Percentiles rank a stretch among this genome's conserved stretches.
phyloP scores from a whole-genome alignment of 2,888 invertebrate species.

The Julus scandinavius region DNA sequence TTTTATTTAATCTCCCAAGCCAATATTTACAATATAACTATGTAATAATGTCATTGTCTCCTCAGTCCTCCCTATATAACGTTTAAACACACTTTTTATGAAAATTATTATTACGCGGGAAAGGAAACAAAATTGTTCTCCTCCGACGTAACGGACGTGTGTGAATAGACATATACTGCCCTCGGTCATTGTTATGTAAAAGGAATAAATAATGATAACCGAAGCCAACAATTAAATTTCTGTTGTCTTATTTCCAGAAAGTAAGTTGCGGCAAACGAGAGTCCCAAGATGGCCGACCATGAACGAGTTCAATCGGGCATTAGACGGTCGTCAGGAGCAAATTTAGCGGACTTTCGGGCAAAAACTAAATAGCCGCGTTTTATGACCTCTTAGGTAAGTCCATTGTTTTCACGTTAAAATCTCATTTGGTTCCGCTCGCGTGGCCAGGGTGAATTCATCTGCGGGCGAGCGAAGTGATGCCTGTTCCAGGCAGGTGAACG shows the following conservation, averaged over 20 bases:
- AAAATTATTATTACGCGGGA: no score
- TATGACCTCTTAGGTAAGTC: constrained; percentile 7
- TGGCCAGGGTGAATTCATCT: constrained; percentile 4
- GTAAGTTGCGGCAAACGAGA: background rate
- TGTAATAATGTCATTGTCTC: no score
- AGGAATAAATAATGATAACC: no score
- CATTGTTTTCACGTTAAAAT: background rate
- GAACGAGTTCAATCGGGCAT: background rate
- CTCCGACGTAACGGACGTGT: no score
- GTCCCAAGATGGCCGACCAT: background rate
- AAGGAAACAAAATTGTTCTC: no score
- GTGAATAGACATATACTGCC: no score
- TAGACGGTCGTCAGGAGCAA: background rate
- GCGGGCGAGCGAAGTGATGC: constrained; percentile 2
- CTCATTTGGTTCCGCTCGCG: constrained; percentile 26
- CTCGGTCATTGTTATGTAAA: no score
- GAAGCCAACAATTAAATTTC: no score
- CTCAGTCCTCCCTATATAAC: no score
- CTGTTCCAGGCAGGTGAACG: background rate
- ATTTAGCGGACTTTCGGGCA: background rate
- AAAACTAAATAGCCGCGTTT: background rate
- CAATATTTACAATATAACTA: no score
- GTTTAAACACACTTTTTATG: no score
- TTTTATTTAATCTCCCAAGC: no score
- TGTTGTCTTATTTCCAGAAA: background rate